Conservation (phyloP, 2,888 invertebrate species). For the Macrophya annulata region DNA sequence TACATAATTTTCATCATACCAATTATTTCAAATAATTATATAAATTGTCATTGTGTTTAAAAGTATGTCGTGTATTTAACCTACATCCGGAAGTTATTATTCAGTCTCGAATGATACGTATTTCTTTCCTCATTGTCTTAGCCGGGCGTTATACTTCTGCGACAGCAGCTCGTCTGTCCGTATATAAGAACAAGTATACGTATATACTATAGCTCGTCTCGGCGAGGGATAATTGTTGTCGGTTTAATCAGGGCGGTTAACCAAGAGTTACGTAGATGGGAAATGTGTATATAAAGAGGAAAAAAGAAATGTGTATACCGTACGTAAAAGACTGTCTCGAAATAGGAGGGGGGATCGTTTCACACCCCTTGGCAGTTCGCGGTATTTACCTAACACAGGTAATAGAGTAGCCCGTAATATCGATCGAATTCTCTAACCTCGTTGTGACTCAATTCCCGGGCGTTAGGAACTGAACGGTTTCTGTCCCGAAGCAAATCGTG, state of each 20-base stretch:
- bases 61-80: neutral
- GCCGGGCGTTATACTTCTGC: no score
- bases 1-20: neutral
- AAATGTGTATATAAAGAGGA: neutral
- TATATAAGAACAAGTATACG: neutral
- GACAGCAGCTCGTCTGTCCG: no score
- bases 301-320: neutral
- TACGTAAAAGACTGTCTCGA: neutral
- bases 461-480: slow-evolving; percentile 41
- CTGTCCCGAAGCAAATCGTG: slow-evolving; percentile 11
- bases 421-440: slow-evolving; percentile 45
- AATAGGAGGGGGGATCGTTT: neutral
- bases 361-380: slow-evolving; percentile 31
- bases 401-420: slow-evolving; percentile 43
- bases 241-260: neutral
- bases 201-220: no score
- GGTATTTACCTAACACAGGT: slow-evolving; percentile 45
- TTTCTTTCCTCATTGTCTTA: neutral
- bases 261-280: neutral
- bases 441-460: slow-evolving; percentile 46
- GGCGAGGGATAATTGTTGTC: neutral
- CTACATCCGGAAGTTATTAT: neutral
- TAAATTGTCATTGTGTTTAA: neutral
- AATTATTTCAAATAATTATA: neutral
- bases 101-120: neutral